Evolutionary conservation across 92 coral and sea anemone species (phyloP).

Genomic region (Siderastrea radians): DNA sequence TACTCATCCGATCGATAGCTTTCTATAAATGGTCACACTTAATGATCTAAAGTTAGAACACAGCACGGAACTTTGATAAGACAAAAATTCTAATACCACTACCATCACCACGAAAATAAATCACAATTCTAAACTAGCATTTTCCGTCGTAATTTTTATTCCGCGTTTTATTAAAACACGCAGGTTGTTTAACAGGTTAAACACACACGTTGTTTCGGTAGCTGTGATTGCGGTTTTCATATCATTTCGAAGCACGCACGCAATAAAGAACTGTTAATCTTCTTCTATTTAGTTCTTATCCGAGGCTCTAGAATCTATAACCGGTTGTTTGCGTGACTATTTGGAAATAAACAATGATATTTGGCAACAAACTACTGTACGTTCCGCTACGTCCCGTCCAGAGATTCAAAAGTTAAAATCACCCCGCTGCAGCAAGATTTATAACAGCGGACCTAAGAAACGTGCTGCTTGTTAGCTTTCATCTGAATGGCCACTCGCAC

Average conservation of each 20-base stretch:
- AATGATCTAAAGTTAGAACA: too few relatives aligned
- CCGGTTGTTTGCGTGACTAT: slow-evolving; percentile 1
- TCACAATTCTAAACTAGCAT: too few relatives aligned
- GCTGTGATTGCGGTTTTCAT: not conserved
- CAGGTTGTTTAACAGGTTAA: not conserved
- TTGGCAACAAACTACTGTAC: not conserved
- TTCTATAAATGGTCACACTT: too few relatives aligned
- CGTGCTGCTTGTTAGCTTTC: too few relatives aligned
- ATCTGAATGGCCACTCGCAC: too few relatives aligned
- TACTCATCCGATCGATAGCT: too few relatives aligned
- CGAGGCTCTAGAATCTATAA: not conserved
- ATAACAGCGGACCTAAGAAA: not conserved
- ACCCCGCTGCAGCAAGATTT: not conserved
- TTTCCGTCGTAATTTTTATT: not conserved
- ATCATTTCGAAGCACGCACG: not conserved
- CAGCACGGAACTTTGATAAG: too few relatives aligned
- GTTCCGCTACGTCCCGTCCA: not conserved
- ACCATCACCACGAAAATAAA: too few relatives aligned
- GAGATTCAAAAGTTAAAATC: too few relatives aligned
- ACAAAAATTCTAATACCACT: too few relatives aligned
- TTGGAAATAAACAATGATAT: not conserved
- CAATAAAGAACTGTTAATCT: not conserved
- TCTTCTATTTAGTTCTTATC: too few relatives aligned
- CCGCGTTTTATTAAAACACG: not conserved
- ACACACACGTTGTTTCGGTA: not conserved